Evolutionary conservation across 1,140 invertebrate genomes (phyloP).

Genomic region (Drosophila nasuta): DNA sequence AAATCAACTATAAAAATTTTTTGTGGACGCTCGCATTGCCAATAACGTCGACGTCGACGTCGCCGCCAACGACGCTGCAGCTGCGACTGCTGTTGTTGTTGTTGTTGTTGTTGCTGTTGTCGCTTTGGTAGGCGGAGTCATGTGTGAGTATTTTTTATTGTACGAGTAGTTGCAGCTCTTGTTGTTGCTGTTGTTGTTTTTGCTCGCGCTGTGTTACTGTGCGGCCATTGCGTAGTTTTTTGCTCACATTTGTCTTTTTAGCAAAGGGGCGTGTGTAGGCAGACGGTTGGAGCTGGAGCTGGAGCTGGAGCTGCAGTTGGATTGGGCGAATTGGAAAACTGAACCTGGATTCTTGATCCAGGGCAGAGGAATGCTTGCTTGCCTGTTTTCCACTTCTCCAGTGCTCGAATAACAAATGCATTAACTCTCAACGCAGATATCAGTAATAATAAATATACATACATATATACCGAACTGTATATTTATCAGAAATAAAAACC

Average conservation of each 20-base stretch:
- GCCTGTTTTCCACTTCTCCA: background rate
- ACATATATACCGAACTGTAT: background rate
- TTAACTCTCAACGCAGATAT: constrained; percentile 27
- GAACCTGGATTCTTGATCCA: background rate
- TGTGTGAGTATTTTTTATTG: constrained; percentile 65
- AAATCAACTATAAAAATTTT: constrained; percentile 74
- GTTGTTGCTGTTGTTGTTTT: constrained; percentile 27
- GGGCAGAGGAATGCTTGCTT: background rate
- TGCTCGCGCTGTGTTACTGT: constrained; percentile 33
- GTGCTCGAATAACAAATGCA: constrained; percentile 2
- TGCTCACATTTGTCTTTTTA: constrained; percentile 76
- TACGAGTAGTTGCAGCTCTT: constrained; percentile 3
- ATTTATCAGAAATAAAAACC: constrained; percentile 6
- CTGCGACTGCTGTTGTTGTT: constrained; percentile 15
- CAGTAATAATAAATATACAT: constrained; percentile 46
- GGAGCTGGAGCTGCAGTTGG: constrained; percentile 37
- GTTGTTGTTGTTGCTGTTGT: constrained; percentile 18
- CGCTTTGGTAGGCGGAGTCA: constrained; percentile 73
- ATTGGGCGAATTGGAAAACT: constrained; percentile 58
- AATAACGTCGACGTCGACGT: constrained; percentile 28
- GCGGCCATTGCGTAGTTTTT: constrained; percentile 79
- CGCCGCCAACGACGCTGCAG: constrained; percentile 17
- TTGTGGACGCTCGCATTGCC: constrained; percentile 33
- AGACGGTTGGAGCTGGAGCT: constrained; percentile 55
- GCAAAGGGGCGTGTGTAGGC: constrained; percentile 78